Base-by-base conservation (phyloP, 2,113 vertebrate genomes). In the Trinectes maculatus region DNA sequence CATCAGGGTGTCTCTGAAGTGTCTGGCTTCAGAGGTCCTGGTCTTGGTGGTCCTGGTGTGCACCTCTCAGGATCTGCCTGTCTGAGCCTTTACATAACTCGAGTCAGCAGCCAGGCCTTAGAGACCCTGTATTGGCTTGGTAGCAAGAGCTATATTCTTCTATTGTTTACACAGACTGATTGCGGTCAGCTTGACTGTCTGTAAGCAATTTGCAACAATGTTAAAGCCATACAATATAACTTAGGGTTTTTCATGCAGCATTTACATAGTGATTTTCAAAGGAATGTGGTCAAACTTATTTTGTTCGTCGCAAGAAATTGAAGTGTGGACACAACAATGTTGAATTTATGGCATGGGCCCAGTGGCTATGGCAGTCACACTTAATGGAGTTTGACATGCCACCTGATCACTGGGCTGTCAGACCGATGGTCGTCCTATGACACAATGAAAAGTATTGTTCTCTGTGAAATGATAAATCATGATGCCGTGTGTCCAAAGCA, bases 351-450 rank as follows among this genome's bases (percentile, higher is more conserved):
- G 25, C 72, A 44, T 21, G 43, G 48, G 39, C 64, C 83, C 80
- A 39, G 26, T 57, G 72, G 84, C 65, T 28, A 77, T 71, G 28
- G 8, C 58, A 71, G 55, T 79, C 63, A 62, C 22, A 36, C 52
- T 64, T 90, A 85, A 90, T 77, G 34, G 55, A 82, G 51, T 80
- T 63, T 83, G 80, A 88, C 83, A 71, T 74, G 77, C 70, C 89
- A 89, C 77, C 87, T 89, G 85, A 90, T 85, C 82, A 60, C 57
- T 31, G 26, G 58, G 24, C 70, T 83, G 83, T 85, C 74, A 78
- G 39, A 77, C 39, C 75, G 85, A 86, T 63, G 63, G 56, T 31
- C 72, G 36, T 49, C 65, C 19, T 74, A 44, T 76, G 74, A 82
- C 55, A 52, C 53, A 67, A 83, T 58, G 43, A 74, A 72, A 80